These are phyloP conservation scores for Cromileptes altivelis DNA, from an alignment of 2,113 vertebrate genomes.

Conservation along the genomic window DNA sequence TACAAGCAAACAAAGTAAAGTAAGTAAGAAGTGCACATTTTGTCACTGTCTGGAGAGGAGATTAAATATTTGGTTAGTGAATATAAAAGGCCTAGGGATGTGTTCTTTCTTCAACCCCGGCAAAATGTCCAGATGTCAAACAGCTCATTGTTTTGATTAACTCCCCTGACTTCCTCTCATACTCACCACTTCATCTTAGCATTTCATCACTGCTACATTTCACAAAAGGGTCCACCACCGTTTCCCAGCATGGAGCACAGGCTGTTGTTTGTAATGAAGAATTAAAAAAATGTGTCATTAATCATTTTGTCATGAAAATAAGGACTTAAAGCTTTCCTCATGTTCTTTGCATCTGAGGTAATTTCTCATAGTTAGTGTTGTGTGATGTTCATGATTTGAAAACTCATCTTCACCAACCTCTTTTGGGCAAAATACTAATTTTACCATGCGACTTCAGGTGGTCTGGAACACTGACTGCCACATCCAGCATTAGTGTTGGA, in stretches of 20 bases:
- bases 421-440: not conserved
- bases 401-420: not conserved
- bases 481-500: too few species aligned
- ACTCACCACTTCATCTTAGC: not conserved
- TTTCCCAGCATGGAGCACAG: not conserved
- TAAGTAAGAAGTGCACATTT: not conserved
- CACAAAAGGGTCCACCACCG: not conserved
- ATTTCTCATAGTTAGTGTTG: not conserved
- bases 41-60: not conserved
- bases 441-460: not conserved
- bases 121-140: slow-evolving; percentile 83
- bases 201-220: slow-evolving; percentile 11
- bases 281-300: not conserved
- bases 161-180: slow-evolving; percentile 32
- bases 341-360: not conserved
- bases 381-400: not conserved
- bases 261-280: not conserved
- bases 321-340: not conserved
- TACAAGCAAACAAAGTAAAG: slow-evolving; percentile 11
- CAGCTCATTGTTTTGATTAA: slow-evolving; percentile 31
- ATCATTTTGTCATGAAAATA: not conserved
- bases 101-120: slow-evolving; percentile 19
- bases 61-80: slow-evolving; percentile 39
- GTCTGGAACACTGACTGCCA: not conserved
- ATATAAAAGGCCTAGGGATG: not conserved